Conservation (phyloP, 1,140 invertebrate genomes). For the Pogonognathellus flavescens region DNA sequence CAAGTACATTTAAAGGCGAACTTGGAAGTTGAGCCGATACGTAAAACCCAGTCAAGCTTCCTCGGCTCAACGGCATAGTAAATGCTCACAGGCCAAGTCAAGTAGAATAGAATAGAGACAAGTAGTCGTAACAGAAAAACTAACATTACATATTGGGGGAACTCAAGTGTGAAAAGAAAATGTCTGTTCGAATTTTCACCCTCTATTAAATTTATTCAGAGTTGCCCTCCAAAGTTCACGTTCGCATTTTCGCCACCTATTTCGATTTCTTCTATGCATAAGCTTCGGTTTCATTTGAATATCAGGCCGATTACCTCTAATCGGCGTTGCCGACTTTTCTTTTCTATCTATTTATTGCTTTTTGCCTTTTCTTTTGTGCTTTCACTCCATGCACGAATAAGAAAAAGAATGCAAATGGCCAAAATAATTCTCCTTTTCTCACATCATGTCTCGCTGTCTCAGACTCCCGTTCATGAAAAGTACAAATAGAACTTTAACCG, state of each 20-base stretch:
- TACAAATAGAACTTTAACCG: not conserved
- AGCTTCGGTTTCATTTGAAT: slow-evolving; percentile 42
- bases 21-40: not conserved
- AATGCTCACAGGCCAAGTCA: not conserved
- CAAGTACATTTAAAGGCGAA: not conserved
- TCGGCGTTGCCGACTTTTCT: slow-evolving; percentile 21
- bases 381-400: not conserved
- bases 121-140: slow-evolving; percentile 1
- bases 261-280: slow-evolving; percentile 16
- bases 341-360: slow-evolving; percentile 23
- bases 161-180: slow-evolving; percentile 54
- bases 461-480: not conserved
- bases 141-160: slow-evolving; percentile 25
- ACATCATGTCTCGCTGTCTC: not conserved
- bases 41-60: not conserved
- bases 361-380: slow-evolving; percentile 27
- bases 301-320: slow-evolving; percentile 53
- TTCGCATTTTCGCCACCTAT: slow-evolving; percentile 15
- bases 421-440: slow-evolving; percentile 3
- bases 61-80: not conserved
- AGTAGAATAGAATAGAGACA: slow-evolving; percentile 16
- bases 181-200: slow-evolving; percentile 59
- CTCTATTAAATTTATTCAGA: slow-evolving; percentile 50
- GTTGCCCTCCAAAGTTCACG: not conserved
- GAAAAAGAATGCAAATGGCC: slow-evolving; percentile 16